Conservation (phyloP, 2,113 vertebrate species). For the Ammodytes dubius region DNA sequence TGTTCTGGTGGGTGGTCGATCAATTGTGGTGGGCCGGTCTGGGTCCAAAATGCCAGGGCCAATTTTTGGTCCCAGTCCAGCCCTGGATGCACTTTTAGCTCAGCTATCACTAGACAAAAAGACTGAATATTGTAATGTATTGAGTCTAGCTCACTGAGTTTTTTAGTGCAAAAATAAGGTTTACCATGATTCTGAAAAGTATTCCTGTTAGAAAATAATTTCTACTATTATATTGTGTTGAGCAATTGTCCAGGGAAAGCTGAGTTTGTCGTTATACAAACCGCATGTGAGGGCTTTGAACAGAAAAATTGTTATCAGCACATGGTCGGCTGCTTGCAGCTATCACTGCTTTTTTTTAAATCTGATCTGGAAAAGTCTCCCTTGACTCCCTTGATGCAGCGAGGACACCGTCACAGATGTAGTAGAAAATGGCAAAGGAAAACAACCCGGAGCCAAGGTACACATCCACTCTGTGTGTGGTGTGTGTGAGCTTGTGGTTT, state of each 20-base stretch:
- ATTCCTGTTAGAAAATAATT: slow-evolving; percentile 29
- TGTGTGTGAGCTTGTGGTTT: background rate
- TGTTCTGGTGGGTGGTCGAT: too few species aligned
- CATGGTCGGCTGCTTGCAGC: background rate
- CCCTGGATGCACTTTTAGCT: too few species aligned
- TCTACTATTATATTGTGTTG: background rate
- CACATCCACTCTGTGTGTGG: slow-evolving; percentile 23
- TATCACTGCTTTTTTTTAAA: slow-evolving; percentile 31
- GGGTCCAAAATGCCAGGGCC: too few species aligned
- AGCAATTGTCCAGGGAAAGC: slow-evolving; percentile 16
- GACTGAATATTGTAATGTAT: slow-evolving; percentile 2
- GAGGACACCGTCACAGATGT: slow-evolving; percentile 24
- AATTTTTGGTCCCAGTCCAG: too few species aligned
- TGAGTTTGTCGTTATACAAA: slow-evolving; percentile 34
- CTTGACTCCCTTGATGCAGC: slow-evolving; percentile 17
- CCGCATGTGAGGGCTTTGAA: slow-evolving; percentile 28
- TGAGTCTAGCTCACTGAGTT: slow-evolving; percentile 2
- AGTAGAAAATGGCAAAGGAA: slow-evolving; percentile 42
- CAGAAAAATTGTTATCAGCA: slow-evolving; percentile 24
- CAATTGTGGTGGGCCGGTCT: too few species aligned
- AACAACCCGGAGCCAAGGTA: slow-evolving; percentile 49
- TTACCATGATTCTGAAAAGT: slow-evolving; percentile 9
- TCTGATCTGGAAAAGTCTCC: slow-evolving; percentile 45
- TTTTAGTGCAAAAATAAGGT: background rate
- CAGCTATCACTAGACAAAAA: too few species aligned